These are phyloP conservation scores for Coregonus clupeaformis DNA, from an alignment of 2,113 vertebrate species.

Conservation along the genomic window DNA sequence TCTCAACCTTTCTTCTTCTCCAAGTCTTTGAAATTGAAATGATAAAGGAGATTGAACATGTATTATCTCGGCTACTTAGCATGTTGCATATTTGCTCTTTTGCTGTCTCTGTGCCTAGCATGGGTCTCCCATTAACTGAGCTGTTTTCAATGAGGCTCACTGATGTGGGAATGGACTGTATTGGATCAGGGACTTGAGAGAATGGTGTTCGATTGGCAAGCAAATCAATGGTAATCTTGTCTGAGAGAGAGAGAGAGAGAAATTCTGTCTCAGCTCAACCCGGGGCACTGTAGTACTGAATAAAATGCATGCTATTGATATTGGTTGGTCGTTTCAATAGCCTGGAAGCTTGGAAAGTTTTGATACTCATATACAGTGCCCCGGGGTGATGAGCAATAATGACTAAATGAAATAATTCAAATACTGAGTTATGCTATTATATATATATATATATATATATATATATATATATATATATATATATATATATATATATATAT, in stretches of 20 bases:
- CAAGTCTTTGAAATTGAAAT: conserved; percentile 39
- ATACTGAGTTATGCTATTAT: no score
- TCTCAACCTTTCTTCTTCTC: conserved; percentile 31
- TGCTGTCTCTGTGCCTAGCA: conserved; percentile 60
- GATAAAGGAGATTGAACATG: conserved; percentile 42
- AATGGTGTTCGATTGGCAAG: conserved; percentile 53
- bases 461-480: no score
- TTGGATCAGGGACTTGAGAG: conserved; percentile 28
- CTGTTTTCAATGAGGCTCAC: conserved; percentile 29
- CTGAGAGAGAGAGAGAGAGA: conserved; percentile 31
- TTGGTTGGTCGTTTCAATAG: conserved; percentile 39
- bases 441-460: no score
- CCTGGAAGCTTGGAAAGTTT: conserved; percentile 17
- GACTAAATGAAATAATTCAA: no score
- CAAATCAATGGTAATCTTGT: conserved; percentile 67
- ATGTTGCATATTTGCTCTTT: conserved; percentile 50
- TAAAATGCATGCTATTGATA: conserved; percentile 43
- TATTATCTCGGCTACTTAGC: conserved; percentile 39
- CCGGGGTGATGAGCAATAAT: no score
- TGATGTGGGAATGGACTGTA: conserved; percentile 25
- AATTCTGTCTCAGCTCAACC: conserved; percentile 19
- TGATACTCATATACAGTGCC: conserved; percentile 1
- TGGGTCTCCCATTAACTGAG: conserved; percentile 56
- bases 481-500: no score
- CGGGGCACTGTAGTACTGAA: conserved; percentile 17